Base-by-base conservation (phyloP, 2,113 vertebrate species). In the Morphnarchus princeps region DNA sequence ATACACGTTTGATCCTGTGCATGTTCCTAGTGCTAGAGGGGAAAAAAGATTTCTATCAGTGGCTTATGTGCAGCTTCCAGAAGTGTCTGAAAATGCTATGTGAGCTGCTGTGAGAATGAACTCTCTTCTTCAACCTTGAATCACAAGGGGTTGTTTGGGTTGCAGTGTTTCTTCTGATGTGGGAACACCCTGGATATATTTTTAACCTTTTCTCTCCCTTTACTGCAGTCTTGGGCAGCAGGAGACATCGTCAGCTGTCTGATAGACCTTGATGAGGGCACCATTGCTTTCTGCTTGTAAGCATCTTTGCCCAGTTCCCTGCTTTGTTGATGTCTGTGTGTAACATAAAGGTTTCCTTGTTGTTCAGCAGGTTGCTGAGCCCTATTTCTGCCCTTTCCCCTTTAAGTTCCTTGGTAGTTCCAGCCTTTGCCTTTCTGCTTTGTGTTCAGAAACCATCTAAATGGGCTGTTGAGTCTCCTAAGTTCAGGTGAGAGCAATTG, bases 201-300 rank as follows among this genome's bases (percentile, higher is more conserved):
- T 70, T 70, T 91, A 87, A 95, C 57, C 32, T 86, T 36, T 85
- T 77, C 58, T 88, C 29, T 90, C 69, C 83, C 88, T 96, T 82
- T 82, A 66, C 14, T 79, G 83, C 97, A 99, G 99, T 99, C 99
- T 1, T 99, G 99, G 99, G 99, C 99, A 17, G 99, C 99, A 6
- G 99, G 99, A 87, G 99, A 99, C 98, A 99, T 99, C 6, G 99
- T 99, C 90, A 99, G 99, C 98, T 99, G 99, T 96, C 97, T 99
- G 95, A 99, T 99, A 42, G 99, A 99, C 98, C 98, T 99, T 90
- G 99, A 99, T 32, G 98, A 99, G 73, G 99, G 99, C 67, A 99
- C 98, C 89, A 99, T 99, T 95, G 99, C 98, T 8, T 99, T 99
- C 98, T 99, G 99, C 96, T 90, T 99, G 99, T 99, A 98, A 99